Percentiles rank a stretch among this genome's conserved stretches.
Evolutionary conservation across 2,113 vertebrate species (phyloP).

Genomic region (Tetrax tetrax): DNA sequence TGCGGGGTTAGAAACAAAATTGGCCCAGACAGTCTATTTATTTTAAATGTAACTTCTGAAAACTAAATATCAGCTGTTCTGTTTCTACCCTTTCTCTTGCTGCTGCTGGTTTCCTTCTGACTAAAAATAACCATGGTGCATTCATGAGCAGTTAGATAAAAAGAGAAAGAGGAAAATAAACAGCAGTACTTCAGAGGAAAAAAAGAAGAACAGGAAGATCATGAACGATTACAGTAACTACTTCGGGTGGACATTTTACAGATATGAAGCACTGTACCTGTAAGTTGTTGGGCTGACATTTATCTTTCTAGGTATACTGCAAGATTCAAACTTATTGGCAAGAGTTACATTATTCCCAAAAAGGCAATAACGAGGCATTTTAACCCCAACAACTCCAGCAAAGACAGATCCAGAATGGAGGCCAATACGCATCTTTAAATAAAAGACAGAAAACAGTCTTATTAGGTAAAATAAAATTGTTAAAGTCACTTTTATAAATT

Average conservation of each 20-base stretch:
- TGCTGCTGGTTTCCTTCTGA: neutral
- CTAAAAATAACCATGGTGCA: neutral
- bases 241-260: neutral
- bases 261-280: constrained; percentile 77
- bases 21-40: neutral
- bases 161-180: neutral
- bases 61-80: neutral
- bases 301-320: constrained; percentile 90
- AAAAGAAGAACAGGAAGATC: neutral
- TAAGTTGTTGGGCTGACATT: constrained; percentile 96
- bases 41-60: neutral
- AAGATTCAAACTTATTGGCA: constrained; percentile 98
- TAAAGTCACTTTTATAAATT: neutral
- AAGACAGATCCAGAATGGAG: constrained; percentile 95
- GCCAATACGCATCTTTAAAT: constrained; percentile 93
- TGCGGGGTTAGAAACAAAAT: neutral
- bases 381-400: constrained; percentile 96
- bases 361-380: constrained; percentile 98
- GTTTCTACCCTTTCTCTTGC: neutral
- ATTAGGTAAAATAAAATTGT: neutral
- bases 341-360: constrained; percentile 98
- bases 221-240: neutral
- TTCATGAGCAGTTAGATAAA: neutral
- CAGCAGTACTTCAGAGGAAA: neutral
- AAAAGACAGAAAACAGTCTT: constrained; percentile 1